A percentile compares a stretch with the other conserved stretches of the same genome.
phyloP scores from a whole-genome alignment of 1,140 invertebrate genomes.

The Euwallacea fornicatus region DNA sequence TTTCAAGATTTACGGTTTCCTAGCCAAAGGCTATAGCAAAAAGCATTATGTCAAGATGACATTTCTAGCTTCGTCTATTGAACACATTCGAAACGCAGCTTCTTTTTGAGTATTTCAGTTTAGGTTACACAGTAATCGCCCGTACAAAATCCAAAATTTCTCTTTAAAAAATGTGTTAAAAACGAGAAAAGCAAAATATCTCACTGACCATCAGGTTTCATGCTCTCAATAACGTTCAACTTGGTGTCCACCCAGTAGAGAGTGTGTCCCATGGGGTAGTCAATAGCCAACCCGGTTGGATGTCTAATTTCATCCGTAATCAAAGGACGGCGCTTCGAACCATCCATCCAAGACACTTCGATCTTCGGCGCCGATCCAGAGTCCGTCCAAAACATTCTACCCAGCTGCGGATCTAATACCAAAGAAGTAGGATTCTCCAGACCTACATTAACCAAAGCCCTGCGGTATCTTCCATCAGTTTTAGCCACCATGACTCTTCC shows the following conservation, averaged over 20 bases:
- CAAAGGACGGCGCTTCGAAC: constrained; percentile 77
- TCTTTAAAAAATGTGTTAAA: no score
- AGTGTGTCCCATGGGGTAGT: constrained; percentile 84
- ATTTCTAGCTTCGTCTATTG: no score
- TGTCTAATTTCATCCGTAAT: constrained; percentile 76
- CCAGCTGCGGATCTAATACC: constrained; percentile 83
- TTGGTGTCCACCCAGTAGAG: constrained; percentile 97
- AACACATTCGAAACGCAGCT: no score
- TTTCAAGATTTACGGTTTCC: no score
- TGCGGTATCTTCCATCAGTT: constrained; percentile 85
- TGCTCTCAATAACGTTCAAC: constrained; percentile 88
- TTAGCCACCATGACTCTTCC: constrained; percentile 84
- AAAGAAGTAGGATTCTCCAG: constrained; percentile 84
- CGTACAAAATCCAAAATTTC: neutral
- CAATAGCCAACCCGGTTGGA: constrained; percentile 87
- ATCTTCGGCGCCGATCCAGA: constrained; percentile 82
- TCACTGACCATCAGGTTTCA: constrained; percentile 75
- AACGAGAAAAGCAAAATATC: neutral
- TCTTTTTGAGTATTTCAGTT: no score
- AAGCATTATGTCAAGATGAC: no score
- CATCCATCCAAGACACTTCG: constrained; percentile 95
- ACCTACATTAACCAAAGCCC: constrained; percentile 70
- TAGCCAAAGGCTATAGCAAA: no score
- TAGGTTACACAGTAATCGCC: no score
- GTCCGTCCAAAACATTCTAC: constrained; percentile 89